Evolutionary conservation across 2,888 invertebrate species (phyloP).

Genomic region (Megamerina dolium): DNA sequence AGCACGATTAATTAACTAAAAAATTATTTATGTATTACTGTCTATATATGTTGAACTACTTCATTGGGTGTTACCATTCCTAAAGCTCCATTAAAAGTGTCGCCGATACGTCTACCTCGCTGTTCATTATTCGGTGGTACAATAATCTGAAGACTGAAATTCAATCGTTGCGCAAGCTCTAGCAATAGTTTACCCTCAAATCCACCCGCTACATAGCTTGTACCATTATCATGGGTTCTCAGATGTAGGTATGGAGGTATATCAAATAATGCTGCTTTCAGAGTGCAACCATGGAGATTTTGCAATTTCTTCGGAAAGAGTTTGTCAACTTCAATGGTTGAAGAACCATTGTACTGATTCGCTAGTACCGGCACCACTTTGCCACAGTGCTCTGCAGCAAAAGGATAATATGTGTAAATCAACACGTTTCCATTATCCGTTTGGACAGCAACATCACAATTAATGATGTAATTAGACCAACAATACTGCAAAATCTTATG

Average conservation of each 20-base stretch:
- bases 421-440: slow-evolving; percentile 26
- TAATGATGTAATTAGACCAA: slow-evolving; percentile 35
- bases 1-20: background rate
- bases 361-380: slow-evolving; percentile 17
- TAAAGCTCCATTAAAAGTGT: slow-evolving; percentile 25
- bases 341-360: slow-evolving; percentile 22
- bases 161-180: slow-evolving; percentile 23
- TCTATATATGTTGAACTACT: no score
- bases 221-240: slow-evolving; percentile 1
- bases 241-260: slow-evolving; percentile 11
- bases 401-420: slow-evolving; percentile 35
- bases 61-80: slow-evolving; percentile 27
- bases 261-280: slow-evolving; percentile 16
- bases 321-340: slow-evolving; percentile 15
- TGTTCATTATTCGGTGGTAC: slow-evolving; percentile 5
- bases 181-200: slow-evolving; percentile 26
- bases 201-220: slow-evolving; percentile 8
- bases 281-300: slow-evolving; percentile 25
- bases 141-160: slow-evolving; percentile 22
- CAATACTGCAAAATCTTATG: slow-evolving; percentile 32
- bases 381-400: slow-evolving; percentile 21
- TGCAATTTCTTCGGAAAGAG: slow-evolving; percentile 29
- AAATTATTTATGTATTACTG: background rate
- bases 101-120: slow-evolving; percentile 2
- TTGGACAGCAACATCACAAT: slow-evolving; percentile 35